These are phyloP conservation scores for Agrotis clavis DNA, from an alignment of 2,888 invertebrate species.

Conservation along the genomic window DNA sequence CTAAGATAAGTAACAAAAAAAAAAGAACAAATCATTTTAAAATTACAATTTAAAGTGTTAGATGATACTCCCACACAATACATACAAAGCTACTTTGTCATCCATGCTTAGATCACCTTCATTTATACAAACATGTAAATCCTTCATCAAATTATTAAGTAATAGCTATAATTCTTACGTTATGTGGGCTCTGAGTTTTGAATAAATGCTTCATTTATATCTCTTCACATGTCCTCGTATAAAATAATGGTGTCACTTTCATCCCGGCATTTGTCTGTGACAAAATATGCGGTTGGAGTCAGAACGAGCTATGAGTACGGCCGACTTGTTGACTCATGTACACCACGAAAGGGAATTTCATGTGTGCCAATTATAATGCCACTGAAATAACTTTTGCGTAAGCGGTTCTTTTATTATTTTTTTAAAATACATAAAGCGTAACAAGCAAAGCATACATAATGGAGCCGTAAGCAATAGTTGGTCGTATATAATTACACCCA, in stretches of 20 bases:
- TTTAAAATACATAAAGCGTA: no score
- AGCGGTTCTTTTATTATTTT: no score
- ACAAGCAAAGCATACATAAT: no score
- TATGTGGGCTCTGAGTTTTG: slow-evolving; percentile 5
- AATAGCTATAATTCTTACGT: slow-evolving; percentile 22
- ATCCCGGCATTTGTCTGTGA: slow-evolving; percentile 25
- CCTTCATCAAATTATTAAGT: slow-evolving; percentile 12
- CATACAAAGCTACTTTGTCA: slow-evolving; percentile 10
- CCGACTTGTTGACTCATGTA: slow-evolving; percentile 23
- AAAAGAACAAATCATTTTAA: not conserved
- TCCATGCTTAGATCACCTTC: not conserved
- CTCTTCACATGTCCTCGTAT: slow-evolving; percentile 1
- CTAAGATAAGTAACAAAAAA: no score
- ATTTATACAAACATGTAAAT: slow-evolving; percentile 24
- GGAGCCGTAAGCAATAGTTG: no score
- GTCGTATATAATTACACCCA: no score
- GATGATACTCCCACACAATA: not conserved
- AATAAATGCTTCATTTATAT: slow-evolving; percentile 28
- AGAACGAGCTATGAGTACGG: not conserved
- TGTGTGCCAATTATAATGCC: not conserved
- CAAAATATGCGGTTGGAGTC: slow-evolving; percentile 20
- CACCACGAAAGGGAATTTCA: not conserved
- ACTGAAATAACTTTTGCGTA: no score
- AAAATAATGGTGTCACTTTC: slow-evolving; percentile 29
- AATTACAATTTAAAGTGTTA: not conserved